A percentile compares a stretch with the other conserved stretches of the same genome.
These are phyloP conservation scores for Dasyprocta punctata DNA, from an alignment of 2,113 vertebrate species.

Conservation along the genomic window DNA sequence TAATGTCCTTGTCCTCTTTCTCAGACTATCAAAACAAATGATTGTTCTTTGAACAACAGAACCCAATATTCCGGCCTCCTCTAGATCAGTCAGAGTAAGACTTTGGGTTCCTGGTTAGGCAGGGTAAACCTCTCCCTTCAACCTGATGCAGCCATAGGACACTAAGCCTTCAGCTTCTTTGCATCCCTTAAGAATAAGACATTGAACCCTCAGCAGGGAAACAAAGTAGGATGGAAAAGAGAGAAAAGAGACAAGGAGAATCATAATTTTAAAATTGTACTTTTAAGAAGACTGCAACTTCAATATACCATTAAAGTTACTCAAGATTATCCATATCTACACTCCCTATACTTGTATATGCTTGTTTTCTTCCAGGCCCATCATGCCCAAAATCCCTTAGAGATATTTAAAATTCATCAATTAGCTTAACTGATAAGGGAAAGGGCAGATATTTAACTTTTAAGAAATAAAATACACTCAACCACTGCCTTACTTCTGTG, in stretches of 20 bases:
- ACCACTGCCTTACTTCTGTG: not conserved
- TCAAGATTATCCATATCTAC: not conserved
- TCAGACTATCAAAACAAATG: not conserved
- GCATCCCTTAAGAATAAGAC: not conserved
- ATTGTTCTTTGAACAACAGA: not conserved
- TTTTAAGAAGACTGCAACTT: not conserved
- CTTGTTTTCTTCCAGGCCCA: not conserved
- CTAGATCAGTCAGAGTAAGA: not conserved
- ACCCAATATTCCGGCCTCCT: not conserved
- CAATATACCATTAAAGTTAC: not conserved
- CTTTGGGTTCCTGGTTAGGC: not conserved
- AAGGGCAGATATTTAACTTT: not conserved
- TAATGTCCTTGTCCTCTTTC: not conserved
- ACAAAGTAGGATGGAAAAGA: not conserved
- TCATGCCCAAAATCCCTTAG: not conserved
- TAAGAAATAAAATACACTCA: not conserved
- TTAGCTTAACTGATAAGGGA: not conserved
- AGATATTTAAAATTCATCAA: not conserved
- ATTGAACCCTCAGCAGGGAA: not conserved
- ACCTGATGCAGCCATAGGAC: not conserved
- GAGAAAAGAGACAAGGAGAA: not conserved
- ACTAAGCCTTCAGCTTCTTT: not conserved
- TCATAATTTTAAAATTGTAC: not conserved
- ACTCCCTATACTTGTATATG: not conserved
- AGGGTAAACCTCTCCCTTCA: not conserved